Conservation (phyloP, 2,888 invertebrate genomes). For the Protophormia terraenovae region DNA sequence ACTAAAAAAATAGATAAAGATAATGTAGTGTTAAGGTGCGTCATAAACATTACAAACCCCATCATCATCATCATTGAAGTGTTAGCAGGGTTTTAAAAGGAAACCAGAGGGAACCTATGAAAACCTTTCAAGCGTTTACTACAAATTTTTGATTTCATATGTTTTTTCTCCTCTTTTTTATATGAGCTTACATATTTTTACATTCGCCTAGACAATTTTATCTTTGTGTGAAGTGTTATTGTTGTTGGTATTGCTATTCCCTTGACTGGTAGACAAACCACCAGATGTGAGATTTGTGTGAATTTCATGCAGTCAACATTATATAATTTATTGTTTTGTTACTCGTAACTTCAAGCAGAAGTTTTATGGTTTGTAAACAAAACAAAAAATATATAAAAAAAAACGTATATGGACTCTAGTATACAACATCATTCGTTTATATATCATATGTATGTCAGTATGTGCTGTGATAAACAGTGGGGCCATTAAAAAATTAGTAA, state of each 20-base stretch:
- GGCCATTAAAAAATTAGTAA: too few relatives aligned
- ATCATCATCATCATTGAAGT: not conserved
- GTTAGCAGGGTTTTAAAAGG: not conserved
- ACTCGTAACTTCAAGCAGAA: slow-evolving; percentile 45
- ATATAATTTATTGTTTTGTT: slow-evolving; percentile 63
- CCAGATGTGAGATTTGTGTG: slow-evolving; percentile 20
- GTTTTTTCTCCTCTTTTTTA: not conserved
- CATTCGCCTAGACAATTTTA: not conserved
- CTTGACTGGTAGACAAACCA: slow-evolving; percentile 19
- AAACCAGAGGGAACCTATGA: not conserved
- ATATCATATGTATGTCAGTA: not conserved
- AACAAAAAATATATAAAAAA: not conserved
- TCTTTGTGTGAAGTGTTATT: not conserved
- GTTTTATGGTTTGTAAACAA: slow-evolving; percentile 64
- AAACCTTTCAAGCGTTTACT: slow-evolving; percentile 36
- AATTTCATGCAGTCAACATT: slow-evolving; percentile 51
- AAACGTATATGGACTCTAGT: not conserved
- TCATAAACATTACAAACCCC: slow-evolving; percentile 36
- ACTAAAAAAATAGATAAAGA: slow-evolving; percentile 25
- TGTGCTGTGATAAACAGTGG: not conserved
- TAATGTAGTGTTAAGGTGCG: slow-evolving; percentile 41
- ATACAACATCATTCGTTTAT: not conserved
- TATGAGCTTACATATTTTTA: not conserved
- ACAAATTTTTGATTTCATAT: slow-evolving; percentile 19
- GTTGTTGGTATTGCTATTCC: not conserved